phyloP scores from a whole-genome alignment of 1,140 invertebrate species.

The Megalonaias nervosa region DNA sequence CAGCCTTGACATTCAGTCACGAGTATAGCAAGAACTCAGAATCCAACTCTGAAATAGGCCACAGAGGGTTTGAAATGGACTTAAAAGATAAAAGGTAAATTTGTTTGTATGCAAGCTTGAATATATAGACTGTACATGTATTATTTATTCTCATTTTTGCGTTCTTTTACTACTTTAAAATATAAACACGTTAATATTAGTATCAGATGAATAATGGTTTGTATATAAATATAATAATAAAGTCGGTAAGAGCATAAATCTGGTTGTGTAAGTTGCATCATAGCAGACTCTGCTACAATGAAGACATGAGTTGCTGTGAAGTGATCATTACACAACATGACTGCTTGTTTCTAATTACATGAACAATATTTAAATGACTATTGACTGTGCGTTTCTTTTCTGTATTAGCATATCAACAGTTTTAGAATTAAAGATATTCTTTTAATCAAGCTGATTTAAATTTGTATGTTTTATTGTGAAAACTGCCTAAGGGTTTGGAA shows the following conservation, averaged over 20 bases:
- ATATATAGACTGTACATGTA: not conserved
- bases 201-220: not conserved
- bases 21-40: slow-evolving; percentile 28
- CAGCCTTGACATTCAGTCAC: slow-evolving; percentile 73
- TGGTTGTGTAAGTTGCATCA: not conserved
- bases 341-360: no score
- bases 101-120: not conserved
- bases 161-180: not conserved
- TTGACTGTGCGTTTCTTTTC: no score
- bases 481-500: no score
- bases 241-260: slow-evolving; percentile 8
- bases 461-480: no score
- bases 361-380: no score
- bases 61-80: slow-evolving; percentile 45
- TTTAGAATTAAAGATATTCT: no score
- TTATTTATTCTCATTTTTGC: not conserved
- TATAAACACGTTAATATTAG: not conserved
- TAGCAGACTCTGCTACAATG: not conserved
- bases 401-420: no score
- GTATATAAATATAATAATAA: not conserved
- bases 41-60: slow-evolving; percentile 4
- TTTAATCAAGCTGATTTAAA: no score
- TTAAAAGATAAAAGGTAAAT: slow-evolving; percentile 55
- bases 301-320: no score
- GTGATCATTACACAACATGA: no score